A percentile compares a stretch with the other conserved stretches of the same genome.
These are phyloP conservation scores for Hydra vulgaris DNA, from an alignment of 30 jellyfish, hydroid and myxozoan genomes.

Conservation along the genomic window DNA sequence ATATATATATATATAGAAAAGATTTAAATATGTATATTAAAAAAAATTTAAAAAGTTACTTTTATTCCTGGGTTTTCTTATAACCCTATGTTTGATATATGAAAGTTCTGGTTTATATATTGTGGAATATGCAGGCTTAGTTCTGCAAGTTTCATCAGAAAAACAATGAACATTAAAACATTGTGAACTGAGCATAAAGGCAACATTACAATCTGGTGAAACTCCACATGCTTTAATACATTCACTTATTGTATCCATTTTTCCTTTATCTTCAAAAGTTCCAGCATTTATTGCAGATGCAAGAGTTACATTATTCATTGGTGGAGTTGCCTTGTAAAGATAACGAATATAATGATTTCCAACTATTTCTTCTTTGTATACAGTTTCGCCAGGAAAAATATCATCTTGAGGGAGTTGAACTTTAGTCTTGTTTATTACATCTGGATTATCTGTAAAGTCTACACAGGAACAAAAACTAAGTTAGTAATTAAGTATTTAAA, in stretches of 20 bases:
- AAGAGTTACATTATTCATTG: constrained; percentile 46
- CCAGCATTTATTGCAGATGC: constrained; percentile 87
- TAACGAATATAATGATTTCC: constrained; percentile 53
- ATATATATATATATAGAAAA: no score
- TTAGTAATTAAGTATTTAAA: background rate
- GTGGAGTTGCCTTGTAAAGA: constrained; percentile 39
- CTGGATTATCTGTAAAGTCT: constrained; percentile 6
- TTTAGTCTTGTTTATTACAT: background rate
- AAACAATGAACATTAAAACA: constrained; percentile 76
- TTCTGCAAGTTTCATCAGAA: constrained; percentile 54
- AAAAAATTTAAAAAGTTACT: constrained; percentile 27
- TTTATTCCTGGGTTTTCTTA: constrained; percentile 34
- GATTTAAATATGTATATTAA: background rate
- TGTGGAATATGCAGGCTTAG: constrained; percentile 80
- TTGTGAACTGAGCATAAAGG: constrained; percentile 88
- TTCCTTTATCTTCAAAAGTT: constrained; percentile 74
- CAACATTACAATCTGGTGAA: constrained; percentile 63
- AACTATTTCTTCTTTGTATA: constrained; percentile 69
- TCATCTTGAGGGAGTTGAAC: constrained; percentile 7
- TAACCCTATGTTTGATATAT: constrained; percentile 56
- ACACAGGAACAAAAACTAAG: background rate
- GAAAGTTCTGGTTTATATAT: constrained; percentile 71
- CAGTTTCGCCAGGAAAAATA: constrained; percentile 53
- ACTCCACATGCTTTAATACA: constrained; percentile 80
- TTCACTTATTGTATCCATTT: constrained; percentile 59